A percentile compares a stretch with the other conserved stretches of the same genome.
phyloP scores from a whole-genome alignment of 2,113 vertebrate species.

The Athene cunicularia region DNA sequence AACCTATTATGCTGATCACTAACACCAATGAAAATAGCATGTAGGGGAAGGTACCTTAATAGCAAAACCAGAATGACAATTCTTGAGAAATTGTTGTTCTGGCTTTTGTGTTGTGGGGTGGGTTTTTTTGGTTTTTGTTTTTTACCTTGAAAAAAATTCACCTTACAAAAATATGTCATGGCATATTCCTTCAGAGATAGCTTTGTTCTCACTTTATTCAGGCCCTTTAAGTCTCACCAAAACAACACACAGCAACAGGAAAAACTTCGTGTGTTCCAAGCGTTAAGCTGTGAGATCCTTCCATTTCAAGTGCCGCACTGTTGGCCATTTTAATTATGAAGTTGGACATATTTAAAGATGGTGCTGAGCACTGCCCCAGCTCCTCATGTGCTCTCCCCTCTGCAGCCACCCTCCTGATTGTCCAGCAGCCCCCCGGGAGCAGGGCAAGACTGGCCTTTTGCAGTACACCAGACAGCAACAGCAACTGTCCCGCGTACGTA shows the following conservation, averaged over 20 bases:
- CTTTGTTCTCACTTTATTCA: not conserved
- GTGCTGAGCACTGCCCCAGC: not conserved
- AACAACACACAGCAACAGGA: not conserved
- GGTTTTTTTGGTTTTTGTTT: not conserved
- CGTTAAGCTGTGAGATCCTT: not conserved
- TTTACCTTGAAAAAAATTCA: not conserved
- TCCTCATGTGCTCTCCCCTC: too few species aligned
- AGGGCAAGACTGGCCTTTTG: not conserved
- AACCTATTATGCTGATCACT: not conserved
- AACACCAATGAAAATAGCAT: not conserved
- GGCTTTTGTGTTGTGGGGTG: not conserved
- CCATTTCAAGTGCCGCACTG: fast-evolving
- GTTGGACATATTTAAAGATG: not conserved
- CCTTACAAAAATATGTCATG: not conserved
- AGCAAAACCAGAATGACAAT: constrained; percentile 36
- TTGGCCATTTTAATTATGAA: not conserved
- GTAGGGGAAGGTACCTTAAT: not conserved
- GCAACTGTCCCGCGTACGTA: fast-evolving
- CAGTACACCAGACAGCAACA: not conserved
- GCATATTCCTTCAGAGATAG: not conserved
- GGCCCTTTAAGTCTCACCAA: not conserved
- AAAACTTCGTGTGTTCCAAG: not conserved
- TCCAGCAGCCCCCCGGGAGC: not conserved
- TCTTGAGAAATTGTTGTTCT: not conserved
- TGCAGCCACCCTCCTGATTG: not conserved